Conservation (phyloP, 2,888 invertebrate genomes). For the Oconnorella tubifera region DNA sequence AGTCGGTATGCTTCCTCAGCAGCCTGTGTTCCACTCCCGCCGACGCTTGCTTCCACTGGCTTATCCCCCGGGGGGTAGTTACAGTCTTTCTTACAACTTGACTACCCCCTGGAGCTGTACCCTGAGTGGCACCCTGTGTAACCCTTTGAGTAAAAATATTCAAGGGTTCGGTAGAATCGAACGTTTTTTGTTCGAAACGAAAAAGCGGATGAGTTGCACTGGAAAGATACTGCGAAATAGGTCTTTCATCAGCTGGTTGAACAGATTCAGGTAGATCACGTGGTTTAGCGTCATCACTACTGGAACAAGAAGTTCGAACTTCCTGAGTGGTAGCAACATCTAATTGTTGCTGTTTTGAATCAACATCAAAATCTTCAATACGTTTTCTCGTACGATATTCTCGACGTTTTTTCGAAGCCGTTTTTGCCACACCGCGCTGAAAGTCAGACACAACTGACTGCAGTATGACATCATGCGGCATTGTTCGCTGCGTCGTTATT, state of each 20-base stretch:
- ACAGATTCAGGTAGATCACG: background rate
- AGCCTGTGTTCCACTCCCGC: background rate
- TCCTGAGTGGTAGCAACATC: background rate
- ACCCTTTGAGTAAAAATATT: background rate
- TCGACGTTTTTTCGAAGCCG: conserved; percentile 56
- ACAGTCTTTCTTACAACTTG: background rate
- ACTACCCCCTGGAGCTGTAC: background rate
- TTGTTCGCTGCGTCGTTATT: background rate
- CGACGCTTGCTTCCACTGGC: no score
- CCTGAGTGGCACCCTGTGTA: background rate
- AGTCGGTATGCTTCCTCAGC: background rate
- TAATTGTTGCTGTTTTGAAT: no score
- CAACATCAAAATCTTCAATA: background rate
- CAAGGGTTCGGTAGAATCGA: background rate
- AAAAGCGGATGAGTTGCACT: background rate
- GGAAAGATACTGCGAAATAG: background rate
- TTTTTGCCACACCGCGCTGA: conserved; percentile 42
- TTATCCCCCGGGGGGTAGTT: background rate
- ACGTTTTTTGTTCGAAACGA: background rate
- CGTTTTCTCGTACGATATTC: conserved; percentile 46
- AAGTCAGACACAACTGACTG: background rate
- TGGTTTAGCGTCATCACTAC: background rate
- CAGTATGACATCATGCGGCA: no score
- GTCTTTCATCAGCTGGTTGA: no score
- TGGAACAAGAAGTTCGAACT: background rate